Conservation (phyloP, 2,113 vertebrate species). For the Rhabdornis inornatus region DNA sequence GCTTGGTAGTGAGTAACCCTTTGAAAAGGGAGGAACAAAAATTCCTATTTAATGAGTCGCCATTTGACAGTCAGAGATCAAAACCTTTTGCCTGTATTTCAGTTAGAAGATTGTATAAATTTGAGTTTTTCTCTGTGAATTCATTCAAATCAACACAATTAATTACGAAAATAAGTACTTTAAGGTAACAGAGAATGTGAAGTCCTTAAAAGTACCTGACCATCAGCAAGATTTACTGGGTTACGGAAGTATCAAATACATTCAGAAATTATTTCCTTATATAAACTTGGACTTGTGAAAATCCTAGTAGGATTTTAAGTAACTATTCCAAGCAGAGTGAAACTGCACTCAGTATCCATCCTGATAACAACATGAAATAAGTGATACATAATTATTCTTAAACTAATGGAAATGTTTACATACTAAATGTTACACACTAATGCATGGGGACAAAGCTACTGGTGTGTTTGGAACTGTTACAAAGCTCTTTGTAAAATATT, state of each 20-base stretch:
- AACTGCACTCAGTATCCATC: not conserved
- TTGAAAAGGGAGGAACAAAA: conserved; percentile 55
- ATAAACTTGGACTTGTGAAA: not conserved
- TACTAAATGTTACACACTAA: not conserved
- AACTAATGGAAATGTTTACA: not conserved
- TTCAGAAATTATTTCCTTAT: not conserved
- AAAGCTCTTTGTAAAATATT: not conserved
- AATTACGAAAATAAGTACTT: conserved; percentile 4
- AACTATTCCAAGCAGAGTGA: not conserved
- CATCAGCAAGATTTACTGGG: not conserved
- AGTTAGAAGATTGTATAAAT: not conserved
- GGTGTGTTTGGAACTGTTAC: not conserved
- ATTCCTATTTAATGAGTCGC: conserved; percentile 68
- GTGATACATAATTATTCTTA: not conserved
- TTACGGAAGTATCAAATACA: not conserved
- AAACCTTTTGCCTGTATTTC: conserved; percentile 56
- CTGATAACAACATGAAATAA: not conserved
- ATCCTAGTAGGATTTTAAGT: not conserved
- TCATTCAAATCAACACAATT: not conserved
- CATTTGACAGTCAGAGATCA: conserved; percentile 58
- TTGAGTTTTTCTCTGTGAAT: not conserved
- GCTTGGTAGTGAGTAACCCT: conserved; percentile 42
- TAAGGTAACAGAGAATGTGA: not conserved
- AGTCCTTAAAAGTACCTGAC: not conserved
- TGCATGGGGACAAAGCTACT: not conserved